Evolutionary conservation across 2,888 invertebrate species (phyloP), one percentile per base, ranked within the genome.

Genomic region (Elmis aenea): DNA sequence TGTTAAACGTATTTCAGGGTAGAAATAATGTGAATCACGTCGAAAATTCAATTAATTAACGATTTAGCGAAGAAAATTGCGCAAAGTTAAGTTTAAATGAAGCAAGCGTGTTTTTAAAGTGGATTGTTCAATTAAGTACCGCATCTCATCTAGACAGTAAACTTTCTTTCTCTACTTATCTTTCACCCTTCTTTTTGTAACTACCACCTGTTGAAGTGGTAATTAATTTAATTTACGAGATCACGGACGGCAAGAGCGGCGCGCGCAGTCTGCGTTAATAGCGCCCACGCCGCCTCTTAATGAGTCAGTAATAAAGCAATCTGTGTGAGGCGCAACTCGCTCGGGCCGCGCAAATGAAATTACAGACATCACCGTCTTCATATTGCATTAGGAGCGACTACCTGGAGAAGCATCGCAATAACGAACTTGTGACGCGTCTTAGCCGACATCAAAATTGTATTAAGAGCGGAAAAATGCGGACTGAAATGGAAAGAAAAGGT

Each of bases 161-260:
- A 57, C 55, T 55, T 59, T 54, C 47, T 52, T 46, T 42, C 34
- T 45, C 42, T 36, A 46, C 48, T 50, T 52, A 42, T 45, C 50
- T 38, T 33, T 46, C 44, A 33, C 39, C 46, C 50, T 53, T 50
- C 46, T 52, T 48, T 46, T 46, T 44, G 42, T 46, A 33, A 48
- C 52, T 50, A 49, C 59, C 62, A 62, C 63, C 61, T 62, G 61
- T 63, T 62, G 62, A 62, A 58, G 53, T 52, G 53, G 58, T 59
- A 62, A 63, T 62, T 63, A 63, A 61, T 61, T 59, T 61, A 59
- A 63, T 63, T 61, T 61, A 57, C 56, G 56, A 48, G 58, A 61
- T 59, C 56, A 55, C 55, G 46, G 51, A 50, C 46, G 38, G 45
- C 43, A 42, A 38, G 44, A 35, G 45, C 18, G 38, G 43, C 48